Evolutionary conservation across 2,888 invertebrate genomes (phyloP).

Genomic region (Leptinotarsa juncta): DNA sequence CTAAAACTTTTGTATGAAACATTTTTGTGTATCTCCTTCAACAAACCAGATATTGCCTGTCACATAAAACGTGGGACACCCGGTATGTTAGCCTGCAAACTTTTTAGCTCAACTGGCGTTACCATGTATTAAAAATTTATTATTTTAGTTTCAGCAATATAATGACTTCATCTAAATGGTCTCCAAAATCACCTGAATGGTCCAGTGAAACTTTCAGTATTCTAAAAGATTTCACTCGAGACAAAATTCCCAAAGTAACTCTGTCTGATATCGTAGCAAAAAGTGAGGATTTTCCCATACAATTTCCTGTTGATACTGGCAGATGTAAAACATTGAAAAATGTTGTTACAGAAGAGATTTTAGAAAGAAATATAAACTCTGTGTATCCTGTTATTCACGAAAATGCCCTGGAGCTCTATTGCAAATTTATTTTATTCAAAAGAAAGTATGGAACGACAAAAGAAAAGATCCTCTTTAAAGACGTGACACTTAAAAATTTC

Average conservation of each 20-base stretch:
- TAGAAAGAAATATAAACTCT: conserved; percentile 68
- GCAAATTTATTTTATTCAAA: conserved; percentile 76
- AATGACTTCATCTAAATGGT: conserved; percentile 43
- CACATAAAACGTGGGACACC: no score
- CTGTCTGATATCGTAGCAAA: conserved; percentile 59
- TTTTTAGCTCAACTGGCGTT: no score
- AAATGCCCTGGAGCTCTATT: conserved; percentile 72
- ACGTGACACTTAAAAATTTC: conserved; percentile 66
- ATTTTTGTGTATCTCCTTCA: no score
- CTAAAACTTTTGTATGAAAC: no score
- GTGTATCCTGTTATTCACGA: conserved; percentile 79
- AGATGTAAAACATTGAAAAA: conserved; percentile 56
- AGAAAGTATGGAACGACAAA: conserved; percentile 55
- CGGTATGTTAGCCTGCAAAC: no score
- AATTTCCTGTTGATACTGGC: conserved; percentile 63
- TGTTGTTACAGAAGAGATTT: conserved; percentile 40
- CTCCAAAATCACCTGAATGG: conserved; percentile 46
- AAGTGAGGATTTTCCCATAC: conserved; percentile 63
- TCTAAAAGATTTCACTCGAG: conserved; percentile 24
- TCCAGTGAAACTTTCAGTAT: conserved; percentile 35
- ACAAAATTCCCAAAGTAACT: conserved; percentile 15
- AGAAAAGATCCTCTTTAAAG: conserved; percentile 53
- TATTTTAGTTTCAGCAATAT: background rate
- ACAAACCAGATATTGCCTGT: no score
- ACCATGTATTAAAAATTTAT: background rate